These are phyloP conservation scores for Botrylloides violaceus DNA, from an alignment of 23 tunicate genomes.

Conservation along the genomic window DNA sequence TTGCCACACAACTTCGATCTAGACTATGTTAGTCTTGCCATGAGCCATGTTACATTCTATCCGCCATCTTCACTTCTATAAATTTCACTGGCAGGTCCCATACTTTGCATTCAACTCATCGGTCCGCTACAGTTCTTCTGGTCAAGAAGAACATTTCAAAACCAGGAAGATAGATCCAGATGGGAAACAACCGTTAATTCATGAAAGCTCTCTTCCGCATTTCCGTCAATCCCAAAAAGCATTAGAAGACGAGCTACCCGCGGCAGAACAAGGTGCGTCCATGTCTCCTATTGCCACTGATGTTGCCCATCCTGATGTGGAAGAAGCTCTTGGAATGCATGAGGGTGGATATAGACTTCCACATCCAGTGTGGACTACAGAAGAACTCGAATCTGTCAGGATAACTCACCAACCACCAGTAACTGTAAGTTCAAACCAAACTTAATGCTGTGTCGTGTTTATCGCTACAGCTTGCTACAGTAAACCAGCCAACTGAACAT, in stretches of 20 bases:
- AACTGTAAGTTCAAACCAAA: conserved; percentile 24
- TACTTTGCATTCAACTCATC: background rate
- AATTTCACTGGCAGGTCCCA: too few species aligned
- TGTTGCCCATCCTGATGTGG: conserved; percentile 52
- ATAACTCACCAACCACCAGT: conserved; percentile 67
- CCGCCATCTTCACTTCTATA: too few species aligned
- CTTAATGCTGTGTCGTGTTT: too few species aligned
- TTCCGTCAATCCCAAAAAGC: conserved; percentile 8
- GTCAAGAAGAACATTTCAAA: background rate
- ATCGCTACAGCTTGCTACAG: too few species aligned
- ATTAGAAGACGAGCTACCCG: background rate
- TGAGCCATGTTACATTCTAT: too few species aligned
- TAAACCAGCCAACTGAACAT: too few species aligned
- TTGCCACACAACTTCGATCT: too few species aligned
- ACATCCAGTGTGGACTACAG: conserved; percentile 72
- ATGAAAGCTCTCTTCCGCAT: conserved; percentile 10
- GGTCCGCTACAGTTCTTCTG: background rate
- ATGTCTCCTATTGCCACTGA: conserved; percentile 10
- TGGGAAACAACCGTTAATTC: background rate
- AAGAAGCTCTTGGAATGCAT: conserved; percentile 63
- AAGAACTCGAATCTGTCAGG: conserved; percentile 62
- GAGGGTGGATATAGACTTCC: conserved; percentile 90
- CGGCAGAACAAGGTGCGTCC: background rate
- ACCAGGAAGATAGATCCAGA: background rate
- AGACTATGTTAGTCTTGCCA: too few species aligned